phyloP scores from a whole-genome alignment of 2,113 vertebrate species.

The Ailurus styani region DNA sequence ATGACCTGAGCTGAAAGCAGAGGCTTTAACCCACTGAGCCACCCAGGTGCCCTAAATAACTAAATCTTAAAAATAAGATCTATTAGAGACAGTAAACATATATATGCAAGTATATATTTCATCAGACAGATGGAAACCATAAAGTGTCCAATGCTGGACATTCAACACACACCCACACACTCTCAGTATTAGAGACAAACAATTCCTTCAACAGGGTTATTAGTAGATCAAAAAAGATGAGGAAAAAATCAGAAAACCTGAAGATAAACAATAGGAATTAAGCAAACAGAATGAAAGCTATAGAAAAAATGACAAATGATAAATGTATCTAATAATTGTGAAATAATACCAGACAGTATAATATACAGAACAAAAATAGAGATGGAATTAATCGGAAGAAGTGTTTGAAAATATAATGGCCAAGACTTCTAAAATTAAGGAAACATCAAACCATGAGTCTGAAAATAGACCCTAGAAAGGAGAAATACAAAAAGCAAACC shows the following conservation, averaged over 20 bases:
- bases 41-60: no score
- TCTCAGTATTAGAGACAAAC: neutral
- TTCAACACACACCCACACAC: neutral
- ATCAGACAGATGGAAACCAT: neutral
- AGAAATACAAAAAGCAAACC: neutral
- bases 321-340: neutral
- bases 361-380: neutral
- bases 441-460: neutral
- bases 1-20: no score
- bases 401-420: neutral
- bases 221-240: neutral
- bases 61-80: neutral
- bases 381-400: neutral
- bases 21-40: no score
- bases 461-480: neutral
- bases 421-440: neutral
- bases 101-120: neutral
- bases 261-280: neutral
- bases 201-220: neutral
- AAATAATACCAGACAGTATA: neutral
- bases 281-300: neutral
- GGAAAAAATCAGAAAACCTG: neutral
- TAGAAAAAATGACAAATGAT: neutral
- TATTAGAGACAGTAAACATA: neutral
- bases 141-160: neutral